A percentile compares a stretch with the other conserved stretches of the same genome.
These are phyloP conservation scores for Argyra leucocephala DNA, from an alignment of 2,888 invertebrate genomes.

Conservation along the genomic window DNA sequence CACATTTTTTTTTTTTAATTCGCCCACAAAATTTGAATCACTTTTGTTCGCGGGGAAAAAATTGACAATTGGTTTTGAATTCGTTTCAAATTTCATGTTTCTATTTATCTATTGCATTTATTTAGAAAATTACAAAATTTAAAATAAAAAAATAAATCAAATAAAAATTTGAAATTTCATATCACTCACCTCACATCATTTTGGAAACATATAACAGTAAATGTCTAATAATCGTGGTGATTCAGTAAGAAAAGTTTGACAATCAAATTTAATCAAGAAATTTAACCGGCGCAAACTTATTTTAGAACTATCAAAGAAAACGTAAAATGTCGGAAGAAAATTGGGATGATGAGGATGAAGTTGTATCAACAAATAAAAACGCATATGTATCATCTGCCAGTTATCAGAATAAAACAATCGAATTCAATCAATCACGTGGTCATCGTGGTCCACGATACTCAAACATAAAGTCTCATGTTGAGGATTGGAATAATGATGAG, in stretches of 20 bases:
- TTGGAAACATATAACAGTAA: too few species aligned
- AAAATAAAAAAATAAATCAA: too few species aligned
- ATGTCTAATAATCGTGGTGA: not conserved
- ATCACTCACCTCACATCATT: too few species aligned
- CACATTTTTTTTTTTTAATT: too few species aligned
- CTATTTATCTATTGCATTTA: too few species aligned
- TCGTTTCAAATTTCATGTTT: too few species aligned
- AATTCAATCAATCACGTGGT: not conserved
- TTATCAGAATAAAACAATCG: not conserved
- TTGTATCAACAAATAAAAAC: not conserved
- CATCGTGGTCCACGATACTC: not conserved
- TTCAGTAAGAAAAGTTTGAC: not conserved
- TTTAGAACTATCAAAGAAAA: not conserved
- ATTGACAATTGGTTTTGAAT: too few species aligned
- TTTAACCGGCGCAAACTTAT: not conserved
- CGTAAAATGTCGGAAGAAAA: conserved; percentile 17
- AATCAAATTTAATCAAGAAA: not conserved
- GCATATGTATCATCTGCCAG: not conserved
- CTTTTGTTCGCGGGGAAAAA: too few species aligned
- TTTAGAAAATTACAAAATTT: too few species aligned
- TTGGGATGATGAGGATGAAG: conserved; percentile 13
- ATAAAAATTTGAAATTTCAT: too few species aligned
- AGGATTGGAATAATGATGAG: not conserved
- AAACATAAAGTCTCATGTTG: not conserved
- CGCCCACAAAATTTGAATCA: too few species aligned